These are phyloP conservation scores for Spisula solida DNA, from an alignment of 2,888 invertebrate species.

Conservation along the genomic window DNA sequence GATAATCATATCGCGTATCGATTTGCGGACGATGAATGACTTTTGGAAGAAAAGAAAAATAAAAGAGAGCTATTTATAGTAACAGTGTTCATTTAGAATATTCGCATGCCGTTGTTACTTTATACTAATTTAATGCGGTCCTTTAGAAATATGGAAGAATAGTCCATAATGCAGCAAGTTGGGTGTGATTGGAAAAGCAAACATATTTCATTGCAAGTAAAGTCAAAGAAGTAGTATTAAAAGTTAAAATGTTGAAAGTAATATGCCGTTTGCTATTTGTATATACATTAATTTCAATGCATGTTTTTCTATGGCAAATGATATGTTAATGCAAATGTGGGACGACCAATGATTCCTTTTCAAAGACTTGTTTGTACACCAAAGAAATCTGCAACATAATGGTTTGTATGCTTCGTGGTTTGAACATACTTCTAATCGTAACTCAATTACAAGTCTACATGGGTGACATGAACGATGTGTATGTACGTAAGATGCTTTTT, in stretches of 20 bases:
- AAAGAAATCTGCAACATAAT: too few species aligned
- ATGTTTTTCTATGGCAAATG: slow-evolving; percentile 15
- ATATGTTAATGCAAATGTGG: neutral
- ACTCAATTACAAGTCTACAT: too few species aligned
- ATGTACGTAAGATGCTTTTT: too few species aligned
- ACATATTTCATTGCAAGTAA: slow-evolving; percentile 2
- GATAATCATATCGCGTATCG: slow-evolving; percentile 59
- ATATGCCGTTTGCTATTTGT: neutral
- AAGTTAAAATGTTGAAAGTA: neutral
- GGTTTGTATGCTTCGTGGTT: too few species aligned
- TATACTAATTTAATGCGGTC: neutral
- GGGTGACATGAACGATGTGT: too few species aligned
- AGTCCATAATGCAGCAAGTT: neutral
- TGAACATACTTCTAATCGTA: too few species aligned
- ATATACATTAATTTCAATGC: neutral
- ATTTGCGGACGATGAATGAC: slow-evolving; percentile 48
- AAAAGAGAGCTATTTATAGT: slow-evolving; percentile 47
- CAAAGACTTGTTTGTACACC: too few species aligned
- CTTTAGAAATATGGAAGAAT: slow-evolving; percentile 6
- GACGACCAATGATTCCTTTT: neutral
- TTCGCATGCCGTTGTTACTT: slow-evolving; percentile 32
- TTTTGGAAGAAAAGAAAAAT: slow-evolving; percentile 45
- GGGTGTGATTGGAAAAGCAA: neutral
- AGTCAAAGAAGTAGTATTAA: neutral
- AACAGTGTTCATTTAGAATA: slow-evolving; percentile 36